phyloP scores from a whole-genome alignment of 2,888 invertebrate species.

The Yponomeuta plumbellus region DNA sequence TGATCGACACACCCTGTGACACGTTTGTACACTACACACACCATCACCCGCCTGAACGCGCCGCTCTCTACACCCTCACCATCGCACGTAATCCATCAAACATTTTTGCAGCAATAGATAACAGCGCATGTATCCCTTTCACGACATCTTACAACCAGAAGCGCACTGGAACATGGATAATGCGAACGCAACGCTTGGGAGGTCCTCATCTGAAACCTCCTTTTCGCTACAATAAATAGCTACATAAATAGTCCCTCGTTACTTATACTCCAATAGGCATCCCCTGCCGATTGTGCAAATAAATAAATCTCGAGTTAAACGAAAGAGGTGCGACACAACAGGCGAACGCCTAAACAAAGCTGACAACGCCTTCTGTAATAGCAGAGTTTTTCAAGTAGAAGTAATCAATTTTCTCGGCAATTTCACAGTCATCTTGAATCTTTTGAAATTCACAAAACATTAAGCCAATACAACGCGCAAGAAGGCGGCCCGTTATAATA shows the following conservation, averaged over 20 bases:
- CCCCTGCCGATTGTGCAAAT: background rate
- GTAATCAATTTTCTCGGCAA: slow-evolving; percentile 74
- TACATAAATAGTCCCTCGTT: background rate
- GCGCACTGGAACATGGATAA: no score
- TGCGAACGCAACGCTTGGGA: background rate
- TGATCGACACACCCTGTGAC: slow-evolving; percentile 66
- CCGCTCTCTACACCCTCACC: slow-evolving; percentile 1
- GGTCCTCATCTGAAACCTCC: no score
- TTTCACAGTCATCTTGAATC: slow-evolving; percentile 72
- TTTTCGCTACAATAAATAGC: background rate
- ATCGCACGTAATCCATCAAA: slow-evolving; percentile 61
- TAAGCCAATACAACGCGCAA: slow-evolving; percentile 72
- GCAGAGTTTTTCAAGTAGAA: slow-evolving; percentile 60
- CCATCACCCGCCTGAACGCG: slow-evolving; percentile 7
- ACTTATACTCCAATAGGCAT: background rate
- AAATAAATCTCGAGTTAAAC: slow-evolving; percentile 7
- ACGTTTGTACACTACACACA: slow-evolving; percentile 47
- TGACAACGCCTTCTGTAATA: slow-evolving; percentile 42
- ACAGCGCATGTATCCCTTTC: background rate
- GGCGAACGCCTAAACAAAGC: slow-evolving; percentile 31
- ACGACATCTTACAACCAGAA: background rate
- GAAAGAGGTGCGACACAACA: slow-evolving; percentile 8
- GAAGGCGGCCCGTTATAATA: slow-evolving; percentile 59
- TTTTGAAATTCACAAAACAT: slow-evolving; percentile 71
- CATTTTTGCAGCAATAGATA: slow-evolving; percentile 28